Base-by-base conservation (phyloP, 92 coral and sea anemone species). In the Chrysogorgia sp. region DNA sequence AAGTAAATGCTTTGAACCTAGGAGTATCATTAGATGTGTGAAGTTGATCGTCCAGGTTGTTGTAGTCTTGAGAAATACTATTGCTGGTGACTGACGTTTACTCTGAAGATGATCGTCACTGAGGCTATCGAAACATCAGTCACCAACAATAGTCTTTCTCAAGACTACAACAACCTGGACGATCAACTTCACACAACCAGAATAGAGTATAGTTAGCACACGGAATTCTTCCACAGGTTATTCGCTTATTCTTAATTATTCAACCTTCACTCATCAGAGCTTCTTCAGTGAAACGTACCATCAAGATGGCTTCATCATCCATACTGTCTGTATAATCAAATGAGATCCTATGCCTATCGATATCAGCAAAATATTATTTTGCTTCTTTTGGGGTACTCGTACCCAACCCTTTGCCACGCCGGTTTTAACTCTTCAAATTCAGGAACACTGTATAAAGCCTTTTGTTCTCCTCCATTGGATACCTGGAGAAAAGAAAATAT, bases 321-420 rank as follows among this genome's bases (percentile, higher is more conserved):
- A 90, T 84, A 41, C 87, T 1, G 21, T 97, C 98, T 40, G 92
- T 92, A 60, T 94, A 88, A 31, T 90, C 56, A 78, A 94, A 94
- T 85, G 53, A 76, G 61, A 94, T 94, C 74, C 88, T 78, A 57
- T 94, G 98, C 40, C 98, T 84, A 35, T 86, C 68, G 97, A 94
- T 94, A 65, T 94, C 98, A 29, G 97, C 90, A 75, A 94, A 94
- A 88, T 94, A 94, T 23, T 94, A 97, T 66, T 94, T 94, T n/a
- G 98, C 98, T 67, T 94, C 98, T 58, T 94, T 91, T 26, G 98
- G 98, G 47, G 98, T 94, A 81, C 98, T 94, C 77, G 98, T 94
- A 85, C 98, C 98, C 92, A 94, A 94, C 67, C 98, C 98, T 84
- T 94, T 94, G 84, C 92, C 91, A 97, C 92, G 92, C 83, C 71